Percentiles rank a stretch among this genome's conserved stretches.
These are phyloP conservation scores for Brachyopa scutellaris DNA, from an alignment of 2,888 invertebrate species.

Conservation along the genomic window DNA sequence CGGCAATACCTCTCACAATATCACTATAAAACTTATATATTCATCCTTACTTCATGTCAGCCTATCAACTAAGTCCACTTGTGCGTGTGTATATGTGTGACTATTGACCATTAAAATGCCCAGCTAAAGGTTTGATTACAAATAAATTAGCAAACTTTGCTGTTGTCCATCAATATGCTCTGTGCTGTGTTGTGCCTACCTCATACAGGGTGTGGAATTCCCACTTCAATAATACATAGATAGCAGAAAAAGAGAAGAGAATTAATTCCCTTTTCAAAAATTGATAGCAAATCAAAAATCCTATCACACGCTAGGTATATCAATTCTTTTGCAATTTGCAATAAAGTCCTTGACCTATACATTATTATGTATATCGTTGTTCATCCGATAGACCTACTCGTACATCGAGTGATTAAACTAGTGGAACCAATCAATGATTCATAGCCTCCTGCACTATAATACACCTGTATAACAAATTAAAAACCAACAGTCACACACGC, in stretches of 20 bases:
- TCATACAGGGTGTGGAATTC: conserved; percentile 41
- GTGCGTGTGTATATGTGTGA: conserved; percentile 52
- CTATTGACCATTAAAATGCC: conserved; percentile 47
- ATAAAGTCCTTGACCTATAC: conserved; percentile 51
- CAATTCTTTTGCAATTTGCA: conserved; percentile 29
- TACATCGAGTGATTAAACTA: conserved; percentile 32
- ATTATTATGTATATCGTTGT: neutral
- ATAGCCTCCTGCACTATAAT: conserved; percentile 31
- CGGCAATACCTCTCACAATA: too few species aligned
- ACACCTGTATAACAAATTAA: conserved; percentile 52
- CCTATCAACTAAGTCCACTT: too few species aligned
- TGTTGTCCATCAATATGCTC: conserved; percentile 42
- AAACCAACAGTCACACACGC: conserved; percentile 41
- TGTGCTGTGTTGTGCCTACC: neutral
- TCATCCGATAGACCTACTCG: conserved; percentile 9
- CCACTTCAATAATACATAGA: conserved; percentile 11
- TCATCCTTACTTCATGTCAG: too few species aligned
- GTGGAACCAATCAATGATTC: conserved; percentile 64
- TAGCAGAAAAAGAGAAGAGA: neutral
- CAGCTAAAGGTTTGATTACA: conserved; percentile 52
- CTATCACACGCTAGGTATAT: conserved; percentile 58
- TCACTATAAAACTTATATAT: neutral
- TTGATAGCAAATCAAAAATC: conserved; percentile 38
- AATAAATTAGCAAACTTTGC: conserved; percentile 55
- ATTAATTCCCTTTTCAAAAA: neutral